Conservation (phyloP, 2,888 invertebrate species). For the Dicycla oo region DNA sequence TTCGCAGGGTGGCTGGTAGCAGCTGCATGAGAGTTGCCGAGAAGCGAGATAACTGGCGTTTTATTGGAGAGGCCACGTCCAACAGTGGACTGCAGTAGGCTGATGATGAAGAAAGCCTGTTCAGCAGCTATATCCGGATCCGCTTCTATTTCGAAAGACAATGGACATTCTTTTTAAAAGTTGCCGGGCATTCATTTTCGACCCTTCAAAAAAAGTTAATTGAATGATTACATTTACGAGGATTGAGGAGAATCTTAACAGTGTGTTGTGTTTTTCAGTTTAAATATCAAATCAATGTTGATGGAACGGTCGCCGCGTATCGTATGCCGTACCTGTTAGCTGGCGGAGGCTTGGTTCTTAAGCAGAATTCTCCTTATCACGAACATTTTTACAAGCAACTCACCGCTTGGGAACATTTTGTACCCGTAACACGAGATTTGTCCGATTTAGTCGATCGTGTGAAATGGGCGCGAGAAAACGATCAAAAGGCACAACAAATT, state of each 20-base stretch:
- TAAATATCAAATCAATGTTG: conserved; percentile 98
- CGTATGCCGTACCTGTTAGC: conserved; percentile 97
- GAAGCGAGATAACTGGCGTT: neutral
- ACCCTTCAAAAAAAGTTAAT: neutral
- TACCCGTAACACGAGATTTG: conserved; percentile 95
- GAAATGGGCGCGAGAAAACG: conserved; percentile 94
- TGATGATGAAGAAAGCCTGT: neutral
- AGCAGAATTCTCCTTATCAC: conserved; percentile 98
- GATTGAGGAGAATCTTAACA: neutral
- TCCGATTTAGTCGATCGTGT: conserved; percentile 95
- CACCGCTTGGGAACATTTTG: conserved; percentile 94
- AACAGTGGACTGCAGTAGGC: neutral
- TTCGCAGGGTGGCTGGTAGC: neutral
- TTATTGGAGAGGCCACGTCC: neutral
- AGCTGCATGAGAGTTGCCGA: neutral
- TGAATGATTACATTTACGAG: neutral
- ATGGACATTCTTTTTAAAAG: neutral
- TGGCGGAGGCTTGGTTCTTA: conserved; percentile 96
- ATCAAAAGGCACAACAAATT: conserved; percentile 92
- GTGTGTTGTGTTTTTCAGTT: conserved; percentile 91
- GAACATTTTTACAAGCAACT: conserved; percentile 97
- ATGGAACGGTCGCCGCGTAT: conserved; percentile 99
- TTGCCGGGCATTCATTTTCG: no score
- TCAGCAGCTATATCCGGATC: neutral
- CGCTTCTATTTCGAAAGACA: neutral